phyloP scores from a whole-genome alignment of 2,797 vertebrate species.

The Anas bahamensis region DNA sequence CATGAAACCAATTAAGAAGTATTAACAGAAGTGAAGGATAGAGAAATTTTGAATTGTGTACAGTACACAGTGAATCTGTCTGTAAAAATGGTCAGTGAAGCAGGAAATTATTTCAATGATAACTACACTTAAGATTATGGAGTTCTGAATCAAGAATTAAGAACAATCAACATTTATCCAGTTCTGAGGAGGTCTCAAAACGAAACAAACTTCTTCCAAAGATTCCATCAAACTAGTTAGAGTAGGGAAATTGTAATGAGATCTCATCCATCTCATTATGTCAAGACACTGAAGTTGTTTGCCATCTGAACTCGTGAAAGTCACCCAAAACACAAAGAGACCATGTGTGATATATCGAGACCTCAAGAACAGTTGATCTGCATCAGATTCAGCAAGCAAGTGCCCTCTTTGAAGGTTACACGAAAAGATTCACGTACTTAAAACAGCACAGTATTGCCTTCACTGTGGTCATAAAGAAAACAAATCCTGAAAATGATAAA shows the following conservation, averaged over 20 bases:
- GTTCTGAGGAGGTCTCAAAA: not conserved
- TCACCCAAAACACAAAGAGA: not conserved
- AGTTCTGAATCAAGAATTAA: not conserved
- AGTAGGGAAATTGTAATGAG: not conserved
- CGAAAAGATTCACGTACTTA: not conserved
- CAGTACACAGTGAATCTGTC: not conserved
- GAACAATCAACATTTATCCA: not conserved
- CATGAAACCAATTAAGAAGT: not conserved
- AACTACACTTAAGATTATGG: not conserved
- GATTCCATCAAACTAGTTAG: not conserved
- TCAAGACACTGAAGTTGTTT: not conserved
- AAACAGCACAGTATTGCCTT: not conserved
- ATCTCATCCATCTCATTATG: not conserved
- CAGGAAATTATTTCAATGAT: not conserved
- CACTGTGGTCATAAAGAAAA: not conserved
- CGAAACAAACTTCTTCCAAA: not conserved
- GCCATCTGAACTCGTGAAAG: not conserved
- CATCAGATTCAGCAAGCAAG: not conserved
- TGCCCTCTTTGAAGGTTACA: not conserved
- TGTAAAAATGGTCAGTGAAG: not conserved
- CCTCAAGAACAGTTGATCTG: not conserved
- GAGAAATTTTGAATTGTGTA: not conserved
- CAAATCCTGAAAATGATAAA: not conserved
- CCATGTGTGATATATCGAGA: not conserved
- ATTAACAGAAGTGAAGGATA: not conserved